Evolutionary conservation across 2,113 vertebrate species (phyloP), one percentile per base, ranked within the genome.

Genomic region (Muntiacus reevesi): DNA sequence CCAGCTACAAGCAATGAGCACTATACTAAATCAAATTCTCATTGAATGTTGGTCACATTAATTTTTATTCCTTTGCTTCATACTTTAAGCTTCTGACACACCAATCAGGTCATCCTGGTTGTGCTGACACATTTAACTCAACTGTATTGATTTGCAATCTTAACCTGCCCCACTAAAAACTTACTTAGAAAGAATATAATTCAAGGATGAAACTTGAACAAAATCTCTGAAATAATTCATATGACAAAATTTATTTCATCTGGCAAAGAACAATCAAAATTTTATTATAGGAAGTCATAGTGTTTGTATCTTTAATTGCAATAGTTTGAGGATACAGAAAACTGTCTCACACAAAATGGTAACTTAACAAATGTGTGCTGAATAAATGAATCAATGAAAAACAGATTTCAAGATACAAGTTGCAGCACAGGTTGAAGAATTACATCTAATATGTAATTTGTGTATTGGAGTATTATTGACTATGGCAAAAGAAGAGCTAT

Each of bases 61-160:
- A 87, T 52, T 94, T 87, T 93, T 54, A 85, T 84, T 94, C 88
- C 33, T 62, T 88, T 91, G 74, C 23, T 85, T 94, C 25, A 91
- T 64, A 52, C 16, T 83, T 60, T 60, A 93, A 93, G 64, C 76
- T 82, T 74, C 76, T 93, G 54, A 59, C 28, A 50, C 28, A 62
- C 6, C n/a, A 87, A 87, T 59, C 19, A 81, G 36, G 9, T 86
- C 16, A 55, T 11, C 7, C 13, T 81, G 17, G 28, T 71, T 62
- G 59, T 81, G 54, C 13, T 89, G 4, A 94, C 79, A 28, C 25
- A 96, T 67, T 95, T 92, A 81, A 81, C 74, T 64, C 16, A 79
- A 84, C 45, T 97, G 85, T 13, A 88, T n/a, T 89, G 13, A 89
- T 82, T 36, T 89, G 6, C 27, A 82, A 28, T 94, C 79, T 89